Percentiles rank a stretch among this genome's conserved stretches.
Evolutionary conservation across 2,113 vertebrate species (phyloP).

Genomic region (Hippocampus mohnikei): DNA sequence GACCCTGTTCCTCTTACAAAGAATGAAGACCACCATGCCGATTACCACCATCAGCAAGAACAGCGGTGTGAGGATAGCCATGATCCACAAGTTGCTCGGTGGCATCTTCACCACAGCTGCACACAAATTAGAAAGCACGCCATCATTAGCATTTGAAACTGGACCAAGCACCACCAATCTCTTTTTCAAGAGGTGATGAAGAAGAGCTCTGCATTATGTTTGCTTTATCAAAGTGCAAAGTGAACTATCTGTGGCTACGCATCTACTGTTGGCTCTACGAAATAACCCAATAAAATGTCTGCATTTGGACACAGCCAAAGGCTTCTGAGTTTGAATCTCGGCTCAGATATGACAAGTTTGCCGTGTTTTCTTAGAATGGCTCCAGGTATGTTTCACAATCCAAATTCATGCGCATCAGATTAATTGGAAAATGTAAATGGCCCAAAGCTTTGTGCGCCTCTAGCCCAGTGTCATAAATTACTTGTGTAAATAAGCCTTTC

Average conservation of each 20-base stretch:
- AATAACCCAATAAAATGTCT: not conserved
- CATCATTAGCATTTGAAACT: not conserved
- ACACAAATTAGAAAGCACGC: slow-evolving; percentile 16
- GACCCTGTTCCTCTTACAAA: slow-evolving; percentile 93
- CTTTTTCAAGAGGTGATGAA: not conserved
- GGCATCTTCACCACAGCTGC: slow-evolving; percentile 92
- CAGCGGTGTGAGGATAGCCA: slow-evolving; percentile 90
- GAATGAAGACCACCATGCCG: slow-evolving; percentile 88
- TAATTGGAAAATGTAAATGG: not conserved
- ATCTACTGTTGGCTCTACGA: not conserved
- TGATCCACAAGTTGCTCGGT: slow-evolving; percentile 93
- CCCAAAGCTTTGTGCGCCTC: not conserved
- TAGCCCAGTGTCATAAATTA: not conserved
- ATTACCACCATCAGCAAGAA: slow-evolving; percentile 87
- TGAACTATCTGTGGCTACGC: not conserved
- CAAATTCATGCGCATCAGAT: not conserved
- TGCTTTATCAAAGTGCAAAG: not conserved
- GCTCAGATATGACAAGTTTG: not conserved
- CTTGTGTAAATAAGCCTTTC: not conserved
- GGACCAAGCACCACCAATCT: not conserved
- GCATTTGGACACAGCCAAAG: not conserved
- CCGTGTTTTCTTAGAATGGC: not conserved
- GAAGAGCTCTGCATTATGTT: not conserved
- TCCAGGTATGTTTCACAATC: not conserved
- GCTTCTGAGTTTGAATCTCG: not conserved